Conservation (phyloP, 2,113 vertebrate species). For the Lichenostomus cassidix region DNA sequence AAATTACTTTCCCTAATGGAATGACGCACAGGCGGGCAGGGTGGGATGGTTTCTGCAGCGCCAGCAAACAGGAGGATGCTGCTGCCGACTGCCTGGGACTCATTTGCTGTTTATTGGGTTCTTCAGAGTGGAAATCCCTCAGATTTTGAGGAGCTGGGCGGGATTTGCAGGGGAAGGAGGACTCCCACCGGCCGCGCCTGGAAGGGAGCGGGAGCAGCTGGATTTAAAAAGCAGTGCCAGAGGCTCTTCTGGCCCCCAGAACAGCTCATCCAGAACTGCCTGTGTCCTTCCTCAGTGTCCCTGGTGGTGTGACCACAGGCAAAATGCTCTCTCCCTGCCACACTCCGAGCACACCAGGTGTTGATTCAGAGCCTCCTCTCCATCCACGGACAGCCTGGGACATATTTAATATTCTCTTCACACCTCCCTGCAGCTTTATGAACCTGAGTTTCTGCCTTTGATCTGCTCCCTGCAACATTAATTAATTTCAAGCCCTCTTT, state of each 20-base stretch:
- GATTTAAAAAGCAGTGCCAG: rapidly evolving
- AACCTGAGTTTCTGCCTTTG: background rate
- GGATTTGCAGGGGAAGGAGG: background rate
- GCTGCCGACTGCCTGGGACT: rapidly evolving
- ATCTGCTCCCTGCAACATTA: background rate
- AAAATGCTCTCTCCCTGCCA: background rate
- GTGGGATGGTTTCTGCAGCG: background rate
- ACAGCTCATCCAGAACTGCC: background rate
- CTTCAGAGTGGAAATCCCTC: rapidly evolving
- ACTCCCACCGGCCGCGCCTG: background rate
- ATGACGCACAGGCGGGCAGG: background rate
- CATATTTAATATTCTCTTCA: background rate
- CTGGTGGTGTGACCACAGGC: rapidly evolving
- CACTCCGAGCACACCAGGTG: background rate
- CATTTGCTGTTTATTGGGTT: rapidly evolving
- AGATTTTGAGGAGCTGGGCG: rapidly evolving
- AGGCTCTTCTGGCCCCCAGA: background rate
- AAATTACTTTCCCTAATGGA: background rate
- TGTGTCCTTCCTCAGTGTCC: rapidly evolving
- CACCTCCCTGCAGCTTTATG: background rate
- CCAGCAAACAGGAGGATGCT: background rate
- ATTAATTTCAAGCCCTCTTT: background rate
- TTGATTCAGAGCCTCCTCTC: background rate
- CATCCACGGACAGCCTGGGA: background rate
- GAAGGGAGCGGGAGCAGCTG: background rate